Evolutionary conservation across 2,888 invertebrate species (phyloP), one percentile per base, ranked within the genome.

Genomic region (Eupithecia vulgata): DNA sequence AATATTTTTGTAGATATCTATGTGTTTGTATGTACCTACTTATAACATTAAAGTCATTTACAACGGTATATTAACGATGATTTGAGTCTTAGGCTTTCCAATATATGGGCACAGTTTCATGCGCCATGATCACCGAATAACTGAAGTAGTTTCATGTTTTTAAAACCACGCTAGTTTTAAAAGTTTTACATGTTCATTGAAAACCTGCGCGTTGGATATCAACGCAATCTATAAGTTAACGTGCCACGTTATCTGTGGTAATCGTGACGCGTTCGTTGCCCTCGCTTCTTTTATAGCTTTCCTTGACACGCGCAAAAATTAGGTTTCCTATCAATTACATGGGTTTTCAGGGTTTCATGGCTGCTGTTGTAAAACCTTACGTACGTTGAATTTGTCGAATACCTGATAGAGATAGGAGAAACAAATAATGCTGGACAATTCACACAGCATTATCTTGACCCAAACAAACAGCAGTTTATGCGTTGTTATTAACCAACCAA

Each of bases 241-340:
- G 40, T 25, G 21, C 5, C 15, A 62, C 37, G 65, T 40, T 65
- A 40, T 65, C 70, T 64, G 35, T 25, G 65, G 37, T 69, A 45
- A 30, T 34, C 61, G 25, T 70, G 70, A 70, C 70, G 70, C 62
- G 48, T 48, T 48, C 17, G 37, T 48, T 25, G 48, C 70, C 68
- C 59, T 59, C 37, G 59, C 59, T n/a, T 35, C 68, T 68, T 68
- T 59, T 68, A 68, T 68, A 68, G 68, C 30, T 68, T 68, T 68
- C 68, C 68, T 59, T 68, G 59, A 68, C 52, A 40, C 59, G 25
- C 57, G 68, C 59, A 59, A 59, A 59, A 59, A 68, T 59, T 59
- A 40, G 59, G 40, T 59, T 68, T 61, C 40, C 40, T 40, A 40
- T 65, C n/a, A 65, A 42, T 65, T 65, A 65, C 21, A 17, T 65